Percentiles rank a stretch among this genome's conserved stretches.
Conservation (phyloP, 2,888 invertebrate genomes). For the Panzeria rudis region DNA sequence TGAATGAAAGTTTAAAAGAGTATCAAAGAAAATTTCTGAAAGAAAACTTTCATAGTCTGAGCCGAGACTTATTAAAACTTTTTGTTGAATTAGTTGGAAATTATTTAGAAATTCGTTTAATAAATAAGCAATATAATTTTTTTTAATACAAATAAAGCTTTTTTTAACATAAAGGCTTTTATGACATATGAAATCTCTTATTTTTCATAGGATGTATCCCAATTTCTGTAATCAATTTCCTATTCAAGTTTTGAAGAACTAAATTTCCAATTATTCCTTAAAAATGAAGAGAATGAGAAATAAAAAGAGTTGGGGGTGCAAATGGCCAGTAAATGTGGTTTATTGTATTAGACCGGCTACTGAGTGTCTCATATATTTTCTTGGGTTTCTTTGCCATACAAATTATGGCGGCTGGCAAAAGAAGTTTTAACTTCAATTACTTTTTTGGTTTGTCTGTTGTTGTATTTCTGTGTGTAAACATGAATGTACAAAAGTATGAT, state of each 20-base stretch:
- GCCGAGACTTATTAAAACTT: too few species aligned
- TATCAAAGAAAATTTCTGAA: too few species aligned
- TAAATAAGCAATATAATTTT: too few species aligned
- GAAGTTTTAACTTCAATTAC: conserved; percentile 62
- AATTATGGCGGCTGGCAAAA: conserved; percentile 63
- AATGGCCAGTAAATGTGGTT: conserved; percentile 55
- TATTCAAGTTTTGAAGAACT: conserved; percentile 48
- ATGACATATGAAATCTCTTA: too few species aligned
- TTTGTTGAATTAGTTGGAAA: too few species aligned
- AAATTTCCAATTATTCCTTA: conserved; percentile 58
- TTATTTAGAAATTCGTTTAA: too few species aligned
- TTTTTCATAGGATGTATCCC: background rate
- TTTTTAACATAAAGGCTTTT: too few species aligned
- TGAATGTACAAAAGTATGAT: background rate
- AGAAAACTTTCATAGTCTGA: too few species aligned
- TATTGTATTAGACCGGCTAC: conserved; percentile 50
- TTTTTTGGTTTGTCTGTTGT: conserved; percentile 1
- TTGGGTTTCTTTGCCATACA: conserved; percentile 40
- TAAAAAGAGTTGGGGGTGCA: background rate
- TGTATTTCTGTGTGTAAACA: background rate
- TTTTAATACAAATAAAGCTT: too few species aligned
- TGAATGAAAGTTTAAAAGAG: too few species aligned
- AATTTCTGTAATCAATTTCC: conserved; percentile 39
- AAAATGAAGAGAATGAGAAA: background rate
- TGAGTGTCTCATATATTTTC: conserved; percentile 42